phyloP scores from a whole-genome alignment of 2,797 vertebrate species.

The Leptatherina wallacei region DNA sequence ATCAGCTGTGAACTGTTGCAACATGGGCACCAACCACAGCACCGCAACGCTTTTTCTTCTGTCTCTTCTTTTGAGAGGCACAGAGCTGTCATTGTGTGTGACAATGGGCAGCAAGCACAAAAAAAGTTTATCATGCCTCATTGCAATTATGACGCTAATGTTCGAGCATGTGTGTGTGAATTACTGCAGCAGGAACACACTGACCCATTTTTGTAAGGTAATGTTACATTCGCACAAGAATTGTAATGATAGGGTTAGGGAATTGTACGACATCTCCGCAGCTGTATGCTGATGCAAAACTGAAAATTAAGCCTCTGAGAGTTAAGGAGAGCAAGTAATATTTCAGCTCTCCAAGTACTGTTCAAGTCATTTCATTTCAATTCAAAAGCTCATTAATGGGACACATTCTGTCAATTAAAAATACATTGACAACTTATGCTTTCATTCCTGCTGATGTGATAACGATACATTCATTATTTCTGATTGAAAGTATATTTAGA shows the following conservation, averaged over 20 bases:
- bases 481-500: background rate
- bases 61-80: background rate
- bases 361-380: background rate
- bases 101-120: background rate
- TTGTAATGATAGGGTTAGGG: background rate
- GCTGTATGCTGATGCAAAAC: constrained; percentile 7
- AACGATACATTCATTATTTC: no score
- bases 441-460: no score
- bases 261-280: background rate
- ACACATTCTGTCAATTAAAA: no score
- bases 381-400: background rate
- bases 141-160: constrained; percentile 1
- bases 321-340: no score
- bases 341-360: background rate
- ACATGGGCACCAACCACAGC: background rate
- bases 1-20: background rate
- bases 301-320: background rate
- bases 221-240: constrained; percentile 15
- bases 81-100: background rate
- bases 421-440: no score
- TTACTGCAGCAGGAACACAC: constrained; percentile 14
- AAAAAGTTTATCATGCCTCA: background rate
- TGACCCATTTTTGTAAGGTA: constrained; percentile 24
- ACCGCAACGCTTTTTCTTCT: background rate
- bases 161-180: constrained; percentile 9